phyloP scores from a whole-genome alignment of 2,888 invertebrate genomes.

The Miltochrista miniata region DNA sequence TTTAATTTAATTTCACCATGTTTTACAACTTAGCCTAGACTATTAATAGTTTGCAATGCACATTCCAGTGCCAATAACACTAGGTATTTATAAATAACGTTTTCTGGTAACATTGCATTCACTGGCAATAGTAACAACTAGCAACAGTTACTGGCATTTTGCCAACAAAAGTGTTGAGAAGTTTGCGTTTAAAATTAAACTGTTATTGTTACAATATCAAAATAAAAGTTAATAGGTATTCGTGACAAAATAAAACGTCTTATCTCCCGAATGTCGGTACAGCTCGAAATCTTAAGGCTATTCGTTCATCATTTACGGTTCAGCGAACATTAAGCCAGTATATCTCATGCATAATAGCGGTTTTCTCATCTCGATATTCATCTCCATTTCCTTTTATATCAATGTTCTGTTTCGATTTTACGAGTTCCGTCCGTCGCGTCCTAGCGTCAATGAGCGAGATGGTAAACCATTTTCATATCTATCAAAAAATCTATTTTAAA shows the following conservation, averaged over 20 bases:
- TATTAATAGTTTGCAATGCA: constrained; percentile 11
- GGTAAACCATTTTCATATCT: constrained; percentile 43
- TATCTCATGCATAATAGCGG: constrained; percentile 63
- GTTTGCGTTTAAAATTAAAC: constrained; percentile 29
- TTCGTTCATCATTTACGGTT: constrained; percentile 21
- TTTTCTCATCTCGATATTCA: constrained; percentile 76
- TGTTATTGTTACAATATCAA: constrained; percentile 5
- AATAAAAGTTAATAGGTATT: neutral
- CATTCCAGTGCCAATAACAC: constrained; percentile 11
- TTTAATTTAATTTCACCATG: too few relatives aligned
- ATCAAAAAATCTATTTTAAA: constrained; percentile 36
- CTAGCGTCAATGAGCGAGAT: constrained; percentile 65
- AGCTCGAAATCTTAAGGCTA: neutral
- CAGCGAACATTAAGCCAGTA: constrained; percentile 35
- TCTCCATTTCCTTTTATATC: constrained; percentile 72
- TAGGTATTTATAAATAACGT: constrained; percentile 29
- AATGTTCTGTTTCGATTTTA: constrained; percentile 75
- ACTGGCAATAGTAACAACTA: constrained; percentile 13
- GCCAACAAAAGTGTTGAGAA: constrained; percentile 34
- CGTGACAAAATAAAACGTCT: neutral
- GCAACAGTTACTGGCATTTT: constrained; percentile 30
- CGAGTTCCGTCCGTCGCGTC: constrained; percentile 62
- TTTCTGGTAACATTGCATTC: constrained; percentile 28
- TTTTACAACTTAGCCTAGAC: too few relatives aligned
- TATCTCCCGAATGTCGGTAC: neutral